phyloP scores from a whole-genome alignment of 2,113 vertebrate genomes.

The Cromileptes altivelis region DNA sequence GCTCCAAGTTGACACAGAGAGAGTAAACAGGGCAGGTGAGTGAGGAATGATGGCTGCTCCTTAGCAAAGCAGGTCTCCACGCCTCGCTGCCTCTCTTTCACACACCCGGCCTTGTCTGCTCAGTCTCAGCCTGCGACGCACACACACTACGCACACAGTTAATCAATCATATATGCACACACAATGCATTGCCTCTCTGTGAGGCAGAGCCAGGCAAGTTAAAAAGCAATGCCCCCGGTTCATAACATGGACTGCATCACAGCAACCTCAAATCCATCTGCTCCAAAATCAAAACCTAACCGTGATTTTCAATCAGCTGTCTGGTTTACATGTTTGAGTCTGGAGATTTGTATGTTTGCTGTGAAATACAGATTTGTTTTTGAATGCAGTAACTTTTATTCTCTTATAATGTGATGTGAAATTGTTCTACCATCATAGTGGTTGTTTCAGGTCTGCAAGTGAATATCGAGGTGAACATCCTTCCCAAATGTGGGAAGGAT shows the following conservation, averaged over 20 bases:
- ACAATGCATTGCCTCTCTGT: conserved; percentile 66
- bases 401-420: not conserved
- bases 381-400: not conserved
- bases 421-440: not conserved
- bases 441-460: not conserved
- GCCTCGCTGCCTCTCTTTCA: conserved; percentile 84
- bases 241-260: conserved; percentile 13
- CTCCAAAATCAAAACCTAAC: conserved; percentile 16
- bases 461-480: not conserved
- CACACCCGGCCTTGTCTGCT: conserved; percentile 82
- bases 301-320: conserved; percentile 8
- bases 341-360: not conserved
- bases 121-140: conserved; percentile 76
- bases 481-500: not conserved
- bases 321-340: not conserved
- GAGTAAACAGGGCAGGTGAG: conserved; percentile 86
- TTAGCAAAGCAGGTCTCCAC: conserved; percentile 80
- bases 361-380: conserved; percentile 6
- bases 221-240: conserved; percentile 48
- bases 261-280: not conserved
- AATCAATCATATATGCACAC: conserved; percentile 80
- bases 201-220: conserved; percentile 48
- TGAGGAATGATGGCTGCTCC: conserved; percentile 82
- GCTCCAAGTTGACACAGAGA: conserved; percentile 76
- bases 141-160: conserved; percentile 69